Percentiles rank a stretch among this genome's conserved stretches.
Evolutionary conservation across 1,140 invertebrate species (phyloP).

Genomic region (Camponotus pennsylvanicus): DNA sequence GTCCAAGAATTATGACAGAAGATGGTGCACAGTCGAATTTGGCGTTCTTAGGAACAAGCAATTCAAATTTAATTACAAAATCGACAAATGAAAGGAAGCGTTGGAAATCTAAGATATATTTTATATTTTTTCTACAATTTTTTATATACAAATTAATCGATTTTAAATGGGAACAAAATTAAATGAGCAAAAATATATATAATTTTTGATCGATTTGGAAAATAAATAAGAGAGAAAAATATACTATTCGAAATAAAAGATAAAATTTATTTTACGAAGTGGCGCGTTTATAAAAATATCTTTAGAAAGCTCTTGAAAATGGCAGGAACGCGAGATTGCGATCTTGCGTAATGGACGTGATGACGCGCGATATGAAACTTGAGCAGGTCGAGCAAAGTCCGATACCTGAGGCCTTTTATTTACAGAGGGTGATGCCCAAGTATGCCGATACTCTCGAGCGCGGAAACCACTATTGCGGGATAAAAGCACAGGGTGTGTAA

Average conservation of each 20-base stretch:
- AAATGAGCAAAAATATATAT: constrained; percentile 19
- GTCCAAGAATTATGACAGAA: background rate
- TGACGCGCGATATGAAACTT: constrained; percentile 32
- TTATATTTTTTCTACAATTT: background rate
- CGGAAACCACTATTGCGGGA: constrained; percentile 11
- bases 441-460: constrained; percentile 15
- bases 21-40: background rate
- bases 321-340: background rate
- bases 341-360: constrained; percentile 40
- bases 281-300: constrained; percentile 24
- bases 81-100: background rate
- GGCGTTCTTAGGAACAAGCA: background rate
- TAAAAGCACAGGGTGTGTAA: constrained; percentile 17
- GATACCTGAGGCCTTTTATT: constrained; percentile 20
- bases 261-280: constrained; percentile 12
- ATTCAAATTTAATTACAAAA: constrained; percentile 21
- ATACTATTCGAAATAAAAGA: no score
- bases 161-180: background rate
- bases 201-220: background rate
- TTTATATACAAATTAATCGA: background rate
- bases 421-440: constrained; percentile 34
- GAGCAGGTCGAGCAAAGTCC: constrained; percentile 1
- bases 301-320: background rate
- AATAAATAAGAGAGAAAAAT: background rate
- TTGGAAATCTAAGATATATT: background rate